Conservation (phyloP, 2,113 vertebrate species). For the Rynchops niger region DNA sequence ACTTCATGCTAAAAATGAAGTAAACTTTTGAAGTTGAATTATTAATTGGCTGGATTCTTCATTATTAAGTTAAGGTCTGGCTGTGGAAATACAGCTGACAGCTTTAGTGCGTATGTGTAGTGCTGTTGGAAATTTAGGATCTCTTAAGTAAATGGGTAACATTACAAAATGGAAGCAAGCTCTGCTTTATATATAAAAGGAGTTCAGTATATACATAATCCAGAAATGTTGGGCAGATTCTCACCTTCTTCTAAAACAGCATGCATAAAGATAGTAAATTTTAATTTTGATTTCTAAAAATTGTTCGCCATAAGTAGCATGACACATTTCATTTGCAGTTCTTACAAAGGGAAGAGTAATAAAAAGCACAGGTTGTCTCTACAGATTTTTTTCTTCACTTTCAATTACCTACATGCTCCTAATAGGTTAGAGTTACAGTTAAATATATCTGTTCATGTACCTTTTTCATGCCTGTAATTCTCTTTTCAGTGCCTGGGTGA, state of each 20-base stretch:
- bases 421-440: background rate
- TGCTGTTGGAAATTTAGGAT: background rate
- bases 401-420: background rate
- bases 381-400: background rate
- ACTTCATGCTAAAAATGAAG: background rate
- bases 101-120: background rate
- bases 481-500: conserved; percentile 93
- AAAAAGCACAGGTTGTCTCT: background rate
- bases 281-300: background rate
- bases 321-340: background rate
- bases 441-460: background rate
- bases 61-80: background rate
- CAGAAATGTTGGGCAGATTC: background rate
- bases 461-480: background rate
- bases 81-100: background rate
- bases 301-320: background rate
- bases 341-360: background rate
- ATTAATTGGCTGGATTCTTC: background rate
- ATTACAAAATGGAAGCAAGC: background rate
- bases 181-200: background rate
- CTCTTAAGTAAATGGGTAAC: background rate
- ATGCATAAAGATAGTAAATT: background rate
- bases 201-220: background rate
- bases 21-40: background rate
- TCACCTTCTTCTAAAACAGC: background rate